phyloP scores from a whole-genome alignment of 2,113 vertebrate species.

The Anarhynchus alexandrinus region DNA sequence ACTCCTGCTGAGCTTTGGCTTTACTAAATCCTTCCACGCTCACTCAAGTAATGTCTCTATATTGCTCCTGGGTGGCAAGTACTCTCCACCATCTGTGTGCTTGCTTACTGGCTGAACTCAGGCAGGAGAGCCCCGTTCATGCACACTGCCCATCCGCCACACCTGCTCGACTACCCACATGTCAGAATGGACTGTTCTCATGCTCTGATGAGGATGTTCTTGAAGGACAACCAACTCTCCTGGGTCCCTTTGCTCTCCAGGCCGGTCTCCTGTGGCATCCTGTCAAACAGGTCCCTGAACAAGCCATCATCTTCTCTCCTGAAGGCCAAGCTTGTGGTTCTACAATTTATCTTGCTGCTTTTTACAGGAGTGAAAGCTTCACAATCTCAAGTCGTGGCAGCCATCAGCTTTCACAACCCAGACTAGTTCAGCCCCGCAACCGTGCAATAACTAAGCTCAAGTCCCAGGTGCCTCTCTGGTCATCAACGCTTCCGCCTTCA shows the following conservation, averaged over 20 bases:
- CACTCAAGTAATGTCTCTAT: not conserved
- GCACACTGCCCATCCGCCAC: accelerated
- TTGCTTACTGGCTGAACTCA: not conserved
- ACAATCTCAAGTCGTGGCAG: accelerated
- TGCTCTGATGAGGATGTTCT: not conserved
- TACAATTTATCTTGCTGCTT: not conserved
- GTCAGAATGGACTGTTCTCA: not conserved
- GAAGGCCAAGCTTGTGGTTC: not conserved
- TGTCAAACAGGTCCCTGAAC: not conserved
- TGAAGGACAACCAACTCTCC: not conserved
- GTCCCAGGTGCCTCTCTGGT: not conserved
- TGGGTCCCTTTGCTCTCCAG: not conserved
- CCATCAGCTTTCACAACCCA: not conserved
- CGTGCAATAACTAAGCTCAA: not conserved
- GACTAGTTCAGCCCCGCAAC: not conserved
- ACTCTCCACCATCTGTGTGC: not conserved
- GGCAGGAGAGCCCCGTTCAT: not conserved
- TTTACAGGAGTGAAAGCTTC: not conserved
- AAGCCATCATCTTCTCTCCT: not conserved
- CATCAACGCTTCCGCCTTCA: not conserved
- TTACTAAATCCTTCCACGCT: not conserved
- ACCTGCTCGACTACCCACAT: accelerated
- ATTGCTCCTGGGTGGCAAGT: not conserved
- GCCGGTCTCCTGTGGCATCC: not conserved
- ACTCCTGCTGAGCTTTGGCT: not conserved